A percentile compares a stretch with the other conserved stretches of the same genome.
These are phyloP conservation scores for Acanthosepion esculentum DNA, from an alignment of 2,888 invertebrate genomes.

Conservation along the genomic window DNA sequence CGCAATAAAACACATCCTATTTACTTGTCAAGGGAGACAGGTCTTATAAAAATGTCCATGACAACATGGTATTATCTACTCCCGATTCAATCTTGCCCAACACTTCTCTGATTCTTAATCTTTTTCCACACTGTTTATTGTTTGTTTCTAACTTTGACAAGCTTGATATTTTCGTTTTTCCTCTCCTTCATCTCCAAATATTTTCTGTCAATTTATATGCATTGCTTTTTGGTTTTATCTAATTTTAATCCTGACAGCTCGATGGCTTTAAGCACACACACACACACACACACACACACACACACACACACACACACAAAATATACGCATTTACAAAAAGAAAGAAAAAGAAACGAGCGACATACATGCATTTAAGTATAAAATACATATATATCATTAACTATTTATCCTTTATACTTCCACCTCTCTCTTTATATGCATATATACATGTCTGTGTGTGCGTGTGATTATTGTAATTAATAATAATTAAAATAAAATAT, in stretches of 20 bases:
- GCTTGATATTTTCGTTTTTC: background rate
- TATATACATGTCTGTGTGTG: too few species aligned
- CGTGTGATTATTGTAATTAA: too few species aligned
- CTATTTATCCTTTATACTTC: too few species aligned
- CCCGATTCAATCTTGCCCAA: background rate
- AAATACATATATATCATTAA: too few species aligned
- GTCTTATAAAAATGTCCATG: background rate
- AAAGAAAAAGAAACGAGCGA: background rate
- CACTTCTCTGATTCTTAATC: constrained; percentile 7
- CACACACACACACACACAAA: background rate
- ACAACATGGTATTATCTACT: constrained; percentile 33
- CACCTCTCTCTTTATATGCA: too few species aligned
- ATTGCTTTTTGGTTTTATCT: background rate
- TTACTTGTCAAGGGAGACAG: constrained; percentile 8
- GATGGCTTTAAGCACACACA: background rate
- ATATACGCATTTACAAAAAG: background rate
- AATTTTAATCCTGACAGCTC: background rate
- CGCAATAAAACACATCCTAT: constrained; percentile 1
- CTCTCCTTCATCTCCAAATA: background rate
- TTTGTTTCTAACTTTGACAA: background rate
- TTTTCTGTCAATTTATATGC: background rate
- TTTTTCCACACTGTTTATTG: background rate
- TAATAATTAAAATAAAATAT: too few species aligned
- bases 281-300: background rate
- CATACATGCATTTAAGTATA: too few species aligned